Evolutionary conservation across 2,113 vertebrate species (phyloP).

Genomic region (Gambusia holbrooki): DNA sequence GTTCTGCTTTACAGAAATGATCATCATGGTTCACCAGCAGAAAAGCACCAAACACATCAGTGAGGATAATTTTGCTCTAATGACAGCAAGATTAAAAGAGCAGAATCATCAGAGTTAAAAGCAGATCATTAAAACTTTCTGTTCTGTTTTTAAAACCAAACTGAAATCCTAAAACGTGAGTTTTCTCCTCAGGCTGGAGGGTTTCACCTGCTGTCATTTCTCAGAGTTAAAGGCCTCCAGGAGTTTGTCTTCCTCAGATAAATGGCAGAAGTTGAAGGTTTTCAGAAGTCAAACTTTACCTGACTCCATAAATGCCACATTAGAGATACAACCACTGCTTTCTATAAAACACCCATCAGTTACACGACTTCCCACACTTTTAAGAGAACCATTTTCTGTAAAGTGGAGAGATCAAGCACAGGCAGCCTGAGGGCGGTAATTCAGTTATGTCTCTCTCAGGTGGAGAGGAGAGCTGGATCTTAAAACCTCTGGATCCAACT

Average conservation of each 20-base stretch:
- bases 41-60: no score
- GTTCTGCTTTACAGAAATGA: no score
- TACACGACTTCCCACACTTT: slow-evolving; percentile 46
- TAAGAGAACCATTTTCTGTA: slow-evolving; percentile 40
- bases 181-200: background rate
- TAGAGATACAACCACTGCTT: slow-evolving; percentile 8
- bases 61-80: no score
- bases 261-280: background rate
- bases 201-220: background rate
- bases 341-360: slow-evolving; percentile 38
- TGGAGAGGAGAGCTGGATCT: slow-evolving; percentile 45
- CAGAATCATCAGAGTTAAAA: no score
- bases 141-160: no score
- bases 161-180: background rate
- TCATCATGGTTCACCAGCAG: no score
- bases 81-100: no score
- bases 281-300: slow-evolving; percentile 29
- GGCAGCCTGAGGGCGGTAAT: slow-evolving; percentile 59
- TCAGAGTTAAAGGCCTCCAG: slow-evolving; percentile 2
- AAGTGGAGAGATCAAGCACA: slow-evolving; percentile 54
- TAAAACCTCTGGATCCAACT: slow-evolving; percentile 46
- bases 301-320: slow-evolving; percentile 14
- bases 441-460: slow-evolving; percentile 51
- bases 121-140: no score
- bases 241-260: slow-evolving; percentile 18